Evolutionary conservation across 2,113 vertebrate genomes (phyloP).

Genomic region (Cyprinodon tularosa): DNA sequence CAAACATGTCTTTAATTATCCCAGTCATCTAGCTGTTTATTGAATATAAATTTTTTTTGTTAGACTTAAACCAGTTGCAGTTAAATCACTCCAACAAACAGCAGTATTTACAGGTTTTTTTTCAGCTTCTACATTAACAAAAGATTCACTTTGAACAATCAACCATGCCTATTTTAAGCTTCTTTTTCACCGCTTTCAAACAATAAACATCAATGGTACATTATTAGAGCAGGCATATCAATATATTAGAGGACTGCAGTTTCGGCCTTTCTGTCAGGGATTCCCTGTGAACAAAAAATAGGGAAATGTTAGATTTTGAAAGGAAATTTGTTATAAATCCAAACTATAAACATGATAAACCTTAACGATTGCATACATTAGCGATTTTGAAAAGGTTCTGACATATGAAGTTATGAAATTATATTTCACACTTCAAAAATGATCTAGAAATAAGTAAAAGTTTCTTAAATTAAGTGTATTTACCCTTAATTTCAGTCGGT

Average conservation of each 20-base stretch:
- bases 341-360: neutral
- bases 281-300: slow-evolving; percentile 64
- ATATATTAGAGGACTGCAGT: neutral
- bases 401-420: no score
- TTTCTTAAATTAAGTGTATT: no score
- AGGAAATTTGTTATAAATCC: neutral
- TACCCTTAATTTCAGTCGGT: no score
- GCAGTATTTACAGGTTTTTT: slow-evolving; percentile 60
- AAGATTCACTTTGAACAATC: slow-evolving; percentile 2
- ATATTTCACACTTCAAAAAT: no score
- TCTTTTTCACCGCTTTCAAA: slow-evolving; percentile 10
- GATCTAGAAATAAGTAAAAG: no score
- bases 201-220: neutral
- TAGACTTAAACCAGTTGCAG: slow-evolving; percentile 19
- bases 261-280: slow-evolving; percentile 30
- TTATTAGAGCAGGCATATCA: neutral
- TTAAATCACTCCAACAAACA: slow-evolving; percentile 17
- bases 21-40: slow-evolving; percentile 18
- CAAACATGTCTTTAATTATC: slow-evolving; percentile 9
- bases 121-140: slow-evolving; percentile 9
- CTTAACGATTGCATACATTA: neutral
- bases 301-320: slow-evolving; percentile 12
- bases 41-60: slow-evolving; percentile 21
- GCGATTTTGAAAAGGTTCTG: neutral
- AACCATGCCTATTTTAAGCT: slow-evolving; percentile 42